A percentile compares a stretch with the other conserved stretches of the same genome.
Evolutionary conservation across 2,113 vertebrate species (phyloP).

Genomic region (Prinia subflava): DNA sequence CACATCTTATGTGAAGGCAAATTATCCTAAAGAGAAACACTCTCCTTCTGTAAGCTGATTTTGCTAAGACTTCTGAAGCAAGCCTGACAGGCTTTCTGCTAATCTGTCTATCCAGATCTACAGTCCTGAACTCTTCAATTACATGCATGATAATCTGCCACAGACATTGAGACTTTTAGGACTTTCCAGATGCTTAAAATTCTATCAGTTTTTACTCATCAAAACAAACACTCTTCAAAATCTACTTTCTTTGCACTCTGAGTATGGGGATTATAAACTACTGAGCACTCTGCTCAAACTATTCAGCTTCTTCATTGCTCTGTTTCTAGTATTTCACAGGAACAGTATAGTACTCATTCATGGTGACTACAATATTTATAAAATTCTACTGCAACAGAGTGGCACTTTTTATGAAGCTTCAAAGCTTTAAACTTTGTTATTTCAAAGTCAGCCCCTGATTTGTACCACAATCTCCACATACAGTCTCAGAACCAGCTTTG

Average conservation of each 20-base stretch:
- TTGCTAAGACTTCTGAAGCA: background rate
- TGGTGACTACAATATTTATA: background rate
- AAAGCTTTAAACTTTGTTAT: background rate
- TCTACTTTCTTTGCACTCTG: background rate
- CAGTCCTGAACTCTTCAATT: background rate
- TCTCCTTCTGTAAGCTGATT: background rate
- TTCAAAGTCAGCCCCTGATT: background rate
- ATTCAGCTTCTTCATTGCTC: background rate
- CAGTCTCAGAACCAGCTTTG: background rate
- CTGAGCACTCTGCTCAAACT: background rate
- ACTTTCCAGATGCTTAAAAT: background rate
- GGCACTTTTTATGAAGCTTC: background rate
- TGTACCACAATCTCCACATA: background rate
- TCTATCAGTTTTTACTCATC: background rate
- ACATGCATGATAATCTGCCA: background rate
- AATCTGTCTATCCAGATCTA: background rate
- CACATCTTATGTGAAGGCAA: background rate
- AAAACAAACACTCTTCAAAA: background rate
- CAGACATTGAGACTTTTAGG: background rate
- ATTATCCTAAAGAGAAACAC: background rate
- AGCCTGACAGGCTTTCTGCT: background rate
- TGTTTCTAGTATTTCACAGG: background rate
- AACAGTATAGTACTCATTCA: background rate
- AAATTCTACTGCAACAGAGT: background rate
- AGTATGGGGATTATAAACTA: background rate